Percentiles rank a stretch among this genome's conserved stretches.
phyloP scores from a whole-genome alignment of 2,797 vertebrate species.

The Loriculus beryllinus region DNA sequence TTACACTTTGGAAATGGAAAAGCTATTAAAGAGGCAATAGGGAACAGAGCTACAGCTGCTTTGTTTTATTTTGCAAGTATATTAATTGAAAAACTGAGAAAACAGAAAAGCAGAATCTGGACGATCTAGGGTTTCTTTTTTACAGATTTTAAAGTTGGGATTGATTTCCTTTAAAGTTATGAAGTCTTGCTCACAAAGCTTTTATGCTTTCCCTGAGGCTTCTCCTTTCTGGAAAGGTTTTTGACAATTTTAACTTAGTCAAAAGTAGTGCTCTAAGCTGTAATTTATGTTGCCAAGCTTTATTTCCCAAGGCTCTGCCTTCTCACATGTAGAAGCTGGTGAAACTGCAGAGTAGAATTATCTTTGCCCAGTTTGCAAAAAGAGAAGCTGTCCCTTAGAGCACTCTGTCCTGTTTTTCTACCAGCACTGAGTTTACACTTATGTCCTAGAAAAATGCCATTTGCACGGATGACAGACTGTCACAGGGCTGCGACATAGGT shows the following conservation, averaged over 20 bases:
- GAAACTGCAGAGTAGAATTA: neutral
- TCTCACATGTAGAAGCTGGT: neutral
- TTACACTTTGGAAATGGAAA: neutral
- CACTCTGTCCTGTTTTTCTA: neutral
- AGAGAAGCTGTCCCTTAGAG: neutral
- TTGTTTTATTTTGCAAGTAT: neutral
- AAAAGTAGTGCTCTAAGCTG: neutral
- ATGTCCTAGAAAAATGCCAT: slow-evolving; percentile 11
- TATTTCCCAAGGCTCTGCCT: neutral
- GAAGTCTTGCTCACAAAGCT: neutral
- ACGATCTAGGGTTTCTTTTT: neutral
- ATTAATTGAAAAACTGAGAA: neutral
- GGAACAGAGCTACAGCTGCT: neutral
- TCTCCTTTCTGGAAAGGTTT: neutral
- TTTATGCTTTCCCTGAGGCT: neutral
- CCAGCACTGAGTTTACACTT: neutral
- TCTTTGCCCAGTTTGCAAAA: neutral
- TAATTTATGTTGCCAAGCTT: neutral
- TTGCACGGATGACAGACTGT: neutral
- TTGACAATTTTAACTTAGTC: neutral
- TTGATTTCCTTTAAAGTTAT: neutral
- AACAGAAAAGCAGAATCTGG: neutral
- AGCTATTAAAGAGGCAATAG: neutral
- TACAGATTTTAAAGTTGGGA: neutral
- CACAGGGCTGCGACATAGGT: neutral